Evolutionary conservation across 2,797 vertebrate genomes (phyloP).

Genomic region (Micromesistius poutassou): DNA sequence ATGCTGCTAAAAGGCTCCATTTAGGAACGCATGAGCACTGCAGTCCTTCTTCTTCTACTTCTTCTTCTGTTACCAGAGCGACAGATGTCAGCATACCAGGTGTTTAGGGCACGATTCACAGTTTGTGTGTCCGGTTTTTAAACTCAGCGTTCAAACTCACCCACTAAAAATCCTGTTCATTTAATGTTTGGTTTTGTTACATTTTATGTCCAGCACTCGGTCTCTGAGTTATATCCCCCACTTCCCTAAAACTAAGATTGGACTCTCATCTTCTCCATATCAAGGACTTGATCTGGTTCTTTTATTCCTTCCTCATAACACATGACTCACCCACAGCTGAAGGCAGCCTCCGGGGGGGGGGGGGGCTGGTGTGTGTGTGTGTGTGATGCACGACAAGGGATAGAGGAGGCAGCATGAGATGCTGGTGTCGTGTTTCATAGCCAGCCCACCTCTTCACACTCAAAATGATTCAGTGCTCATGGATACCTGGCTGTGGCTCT

Average conservation of each 20-base stretch:
- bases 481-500: slow-evolving; percentile 8
- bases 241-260: background rate
- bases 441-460: slow-evolving; percentile 18
- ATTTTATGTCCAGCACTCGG: background rate
- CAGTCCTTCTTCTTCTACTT: background rate
- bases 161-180: background rate
- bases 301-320: background rate
- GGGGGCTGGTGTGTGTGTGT: background rate
- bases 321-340: background rate
- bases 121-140: background rate
- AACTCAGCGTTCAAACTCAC: background rate
- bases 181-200: background rate
- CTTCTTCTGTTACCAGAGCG: too few relatives aligned
- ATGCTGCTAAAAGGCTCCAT: slow-evolving; percentile 13
- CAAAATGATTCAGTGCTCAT: slow-evolving; percentile 19
- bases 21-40: background rate
- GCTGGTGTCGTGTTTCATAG: slow-evolving; percentile 35
- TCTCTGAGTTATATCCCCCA: background rate
- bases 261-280: background rate
- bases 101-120: background rate
- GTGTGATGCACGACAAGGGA: slow-evolving; percentile 34
- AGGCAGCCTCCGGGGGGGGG: background rate
- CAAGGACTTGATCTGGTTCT: background rate
- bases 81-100: background rate
- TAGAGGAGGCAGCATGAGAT: slow-evolving; percentile 10